Base-by-base conservation (phyloP, 2,797 vertebrate species). In the Thunnus albacares region DNA sequence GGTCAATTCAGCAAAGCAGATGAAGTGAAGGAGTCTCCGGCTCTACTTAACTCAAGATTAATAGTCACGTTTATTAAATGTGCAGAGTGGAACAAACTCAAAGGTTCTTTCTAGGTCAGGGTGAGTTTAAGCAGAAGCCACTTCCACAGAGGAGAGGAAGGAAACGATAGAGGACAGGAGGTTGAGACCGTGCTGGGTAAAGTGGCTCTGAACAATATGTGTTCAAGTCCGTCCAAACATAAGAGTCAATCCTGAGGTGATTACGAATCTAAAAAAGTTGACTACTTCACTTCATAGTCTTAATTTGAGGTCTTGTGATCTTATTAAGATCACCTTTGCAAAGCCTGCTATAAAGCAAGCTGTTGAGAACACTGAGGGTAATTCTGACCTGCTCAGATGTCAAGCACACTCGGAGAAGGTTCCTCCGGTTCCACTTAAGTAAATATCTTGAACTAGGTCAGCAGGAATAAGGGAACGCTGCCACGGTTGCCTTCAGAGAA, bases 41-140 rank as follows among this genome's bases (percentile, higher is more conserved):
- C 49, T 55, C 67, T 38, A 5, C 47, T 60, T 53, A 43, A 26
- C 68, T 56, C 5, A 28, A 73, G 66, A 81, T 77, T 77, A 78
- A 79, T 33, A 70, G 63, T 73, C 63, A 24, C 15, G 5, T 82
- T 84, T 80, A 65, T 81, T 67, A 79, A 80, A 86, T 75, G 71
- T 73, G 45, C 53, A 17, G 11, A 60, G 75, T 51, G 81, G 51
- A 84, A 52, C 57, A 20, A 66, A 79, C 53, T 80, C 17, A 35
- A 11, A 75, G 79, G 73, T 66, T 77, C 52, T 75, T 82, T 72
- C 11, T 33, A 49, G 88, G 85, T 84, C 80, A 74, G 0, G 52
- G 3, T 17, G 52, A 66, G 62, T 85, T 78, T 60, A 76, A 75
- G 63, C 70, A 62, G 64, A 61, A 73, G 66, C 43, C 59, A 5